Conservation (phyloP, 2,113 vertebrate genomes). For the Amphiprion percula region DNA sequence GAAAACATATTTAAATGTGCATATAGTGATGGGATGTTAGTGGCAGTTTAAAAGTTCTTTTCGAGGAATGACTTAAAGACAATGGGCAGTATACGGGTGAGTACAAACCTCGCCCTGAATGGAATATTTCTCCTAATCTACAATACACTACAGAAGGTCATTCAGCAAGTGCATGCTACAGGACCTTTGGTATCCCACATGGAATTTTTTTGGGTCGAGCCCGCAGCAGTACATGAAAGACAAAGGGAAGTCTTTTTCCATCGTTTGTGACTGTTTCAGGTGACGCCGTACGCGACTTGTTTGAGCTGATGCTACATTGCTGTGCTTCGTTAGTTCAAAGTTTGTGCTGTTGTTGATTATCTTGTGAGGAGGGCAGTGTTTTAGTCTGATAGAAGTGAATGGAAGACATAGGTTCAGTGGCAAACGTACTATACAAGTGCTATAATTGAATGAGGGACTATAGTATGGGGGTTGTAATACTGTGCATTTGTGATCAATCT, state of each 20-base stretch:
- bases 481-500: no score
- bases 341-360: slow-evolving; percentile 50
- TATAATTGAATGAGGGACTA: slow-evolving; percentile 50
- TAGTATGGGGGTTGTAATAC: slow-evolving; percentile 13
- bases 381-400: slow-evolving; percentile 71
- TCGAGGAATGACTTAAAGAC: slow-evolving; percentile 44
- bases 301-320: slow-evolving; percentile 73
- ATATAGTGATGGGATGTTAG: slow-evolving; percentile 45
- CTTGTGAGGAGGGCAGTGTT: slow-evolving; percentile 66
- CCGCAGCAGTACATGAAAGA: slow-evolving; percentile 74
- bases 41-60: slow-evolving; percentile 69
- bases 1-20: slow-evolving; percentile 54
- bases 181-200: slow-evolving; percentile 67
- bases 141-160: slow-evolving; percentile 71
- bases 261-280: slow-evolving; percentile 20
- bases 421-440: slow-evolving; percentile 64
- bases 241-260: slow-evolving; percentile 60
- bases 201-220: slow-evolving; percentile 35
- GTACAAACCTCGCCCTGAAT: slow-evolving; percentile 42
- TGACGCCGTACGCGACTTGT: slow-evolving; percentile 24
- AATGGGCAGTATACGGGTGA: slow-evolving; percentile 26
- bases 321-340: slow-evolving; percentile 64
- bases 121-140: slow-evolving; percentile 51
- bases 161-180: slow-evolving; percentile 73
- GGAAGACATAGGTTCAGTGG: slow-evolving; percentile 80